Evolutionary conservation across 2,113 vertebrate genomes (phyloP).

Genomic region (Azemiops feae): DNA sequence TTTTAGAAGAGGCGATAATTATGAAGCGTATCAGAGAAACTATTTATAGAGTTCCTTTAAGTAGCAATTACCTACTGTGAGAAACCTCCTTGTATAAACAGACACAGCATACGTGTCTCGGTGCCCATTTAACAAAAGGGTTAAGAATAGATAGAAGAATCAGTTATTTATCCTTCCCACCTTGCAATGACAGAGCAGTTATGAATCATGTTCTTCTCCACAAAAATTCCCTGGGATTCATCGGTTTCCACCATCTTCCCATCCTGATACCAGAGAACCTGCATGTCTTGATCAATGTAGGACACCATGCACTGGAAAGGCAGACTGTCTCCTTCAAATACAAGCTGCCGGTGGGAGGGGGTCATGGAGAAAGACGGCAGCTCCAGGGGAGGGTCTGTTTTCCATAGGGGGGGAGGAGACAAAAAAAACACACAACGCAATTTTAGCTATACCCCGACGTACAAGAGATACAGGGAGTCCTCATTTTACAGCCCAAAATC

Average conservation of each 20-base stretch:
- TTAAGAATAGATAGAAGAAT: neutral
- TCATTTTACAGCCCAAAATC: neutral
- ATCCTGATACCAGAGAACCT: slow-evolving; percentile 96
- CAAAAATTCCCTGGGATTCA: slow-evolving; percentile 91
- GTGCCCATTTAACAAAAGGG: neutral
- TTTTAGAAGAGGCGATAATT: neutral
- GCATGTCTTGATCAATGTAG: slow-evolving; percentile 93
- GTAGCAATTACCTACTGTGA: neutral
- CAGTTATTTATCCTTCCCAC: slow-evolving; percentile 61
- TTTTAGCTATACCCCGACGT: neutral
- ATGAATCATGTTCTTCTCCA: slow-evolving; percentile 94
- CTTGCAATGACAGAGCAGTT: slow-evolving; percentile 97
- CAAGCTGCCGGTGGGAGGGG: slow-evolving; percentile 92
- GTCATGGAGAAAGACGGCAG: slow-evolving; percentile 95
- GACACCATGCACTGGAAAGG: slow-evolving; percentile 97
- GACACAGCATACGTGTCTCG: neutral
- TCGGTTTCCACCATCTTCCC: slow-evolving; percentile 89
- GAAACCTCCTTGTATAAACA: neutral
- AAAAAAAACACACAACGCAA: neutral
- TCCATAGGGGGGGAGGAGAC: neutral
- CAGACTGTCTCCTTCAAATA: slow-evolving; percentile 95
- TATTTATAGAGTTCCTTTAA: neutral
- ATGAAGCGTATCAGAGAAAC: neutral
- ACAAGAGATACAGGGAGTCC: neutral
- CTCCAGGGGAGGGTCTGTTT: slow-evolving; percentile 88